phyloP scores from a whole-genome alignment of 2,888 invertebrate genomes.

The Harmothoe impar region DNA sequence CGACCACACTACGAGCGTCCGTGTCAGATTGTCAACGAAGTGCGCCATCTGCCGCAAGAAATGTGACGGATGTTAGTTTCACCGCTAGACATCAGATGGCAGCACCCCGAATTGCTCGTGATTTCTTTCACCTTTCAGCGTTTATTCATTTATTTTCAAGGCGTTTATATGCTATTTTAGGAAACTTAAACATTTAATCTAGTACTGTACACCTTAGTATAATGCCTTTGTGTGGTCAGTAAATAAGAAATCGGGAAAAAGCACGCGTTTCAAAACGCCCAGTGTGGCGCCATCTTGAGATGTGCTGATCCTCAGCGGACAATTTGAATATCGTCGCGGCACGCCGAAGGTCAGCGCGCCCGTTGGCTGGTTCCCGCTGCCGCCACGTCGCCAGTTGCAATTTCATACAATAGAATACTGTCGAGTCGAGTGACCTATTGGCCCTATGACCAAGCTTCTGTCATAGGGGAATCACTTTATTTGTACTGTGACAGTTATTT shows the following conservation, averaged over 20 bases:
- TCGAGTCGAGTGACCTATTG: too few relatives aligned
- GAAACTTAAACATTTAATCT: too few relatives aligned
- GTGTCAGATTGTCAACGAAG: neutral
- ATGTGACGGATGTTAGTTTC: neutral
- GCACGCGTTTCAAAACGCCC: neutral
- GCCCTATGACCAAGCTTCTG: too few relatives aligned
- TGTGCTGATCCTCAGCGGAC: slow-evolving; percentile 26
- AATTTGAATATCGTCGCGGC: slow-evolving; percentile 14
- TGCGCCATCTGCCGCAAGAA: slow-evolving; percentile 6
- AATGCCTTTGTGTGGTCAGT: too few relatives aligned
- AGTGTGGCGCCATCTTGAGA: neutral
- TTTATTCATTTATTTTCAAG: too few relatives aligned
- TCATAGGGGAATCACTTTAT: too few relatives aligned
- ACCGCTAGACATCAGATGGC: neutral
- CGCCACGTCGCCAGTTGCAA: neutral
- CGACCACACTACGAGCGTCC: neutral
- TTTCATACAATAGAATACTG: too few relatives aligned
- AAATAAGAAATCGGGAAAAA: too few relatives aligned
- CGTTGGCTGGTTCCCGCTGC: slow-evolving; percentile 42
- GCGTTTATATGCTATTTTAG: too few relatives aligned
- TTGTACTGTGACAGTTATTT: too few relatives aligned
- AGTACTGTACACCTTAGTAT: too few relatives aligned
- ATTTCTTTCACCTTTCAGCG: neutral
- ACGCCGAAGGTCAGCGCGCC: slow-evolving; percentile 55
- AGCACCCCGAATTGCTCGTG: neutral